Base-by-base conservation (phyloP, 2,113 vertebrate species). In the Seriola dumerili region DNA sequence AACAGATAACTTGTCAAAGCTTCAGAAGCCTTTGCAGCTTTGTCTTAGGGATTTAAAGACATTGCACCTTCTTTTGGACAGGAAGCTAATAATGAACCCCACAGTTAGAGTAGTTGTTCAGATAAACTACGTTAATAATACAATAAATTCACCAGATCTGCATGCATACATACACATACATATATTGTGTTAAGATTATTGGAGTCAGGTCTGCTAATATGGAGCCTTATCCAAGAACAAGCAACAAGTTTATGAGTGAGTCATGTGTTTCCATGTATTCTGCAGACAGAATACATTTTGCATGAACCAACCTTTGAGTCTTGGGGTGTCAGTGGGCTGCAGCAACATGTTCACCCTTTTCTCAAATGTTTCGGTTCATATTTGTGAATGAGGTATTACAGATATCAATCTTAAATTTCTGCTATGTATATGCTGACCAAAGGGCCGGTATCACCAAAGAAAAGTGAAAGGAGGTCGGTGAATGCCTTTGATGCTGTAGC, bases 401-500 rank as follows among this genome's bases (percentile, higher is more conserved):
- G 80, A 63, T 55, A 48, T 68, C 9, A 29, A 32, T 64, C 46
- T 32, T 11, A 55, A 32, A 34, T 64, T 48, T 36, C 25, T 63
- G 46, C 36, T 59, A 38, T 11, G 40, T 16, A 17, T 66, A 14
- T 0, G 21, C 61, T n/a, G 16, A 69, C 25, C 63, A 69, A 55
- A 69, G 42, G 11, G 4, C 34, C 17, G 32, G 9, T 52, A 16
- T 44, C 7, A 46, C n/a, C 11, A 40, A 42, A 65, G 29, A 4
- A 12, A 36, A 71, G 34, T 21, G 3, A 84, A 58, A 55, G 68
- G 52, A 76, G 44, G 38, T 50, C 25, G 54, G 50, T 69, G 14
- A 67, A 59, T 16, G 19, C 46, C 57, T 79, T 61, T 76, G 40
- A 64, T 55, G 67, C 25, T 42, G n/a, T 23, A 58, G 17, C 10